A percentile compares a stretch with the other conserved stretches of the same genome.
phyloP scores from a whole-genome alignment of 2,888 invertebrate genomes.

The Strigamia transsilvanica region DNA sequence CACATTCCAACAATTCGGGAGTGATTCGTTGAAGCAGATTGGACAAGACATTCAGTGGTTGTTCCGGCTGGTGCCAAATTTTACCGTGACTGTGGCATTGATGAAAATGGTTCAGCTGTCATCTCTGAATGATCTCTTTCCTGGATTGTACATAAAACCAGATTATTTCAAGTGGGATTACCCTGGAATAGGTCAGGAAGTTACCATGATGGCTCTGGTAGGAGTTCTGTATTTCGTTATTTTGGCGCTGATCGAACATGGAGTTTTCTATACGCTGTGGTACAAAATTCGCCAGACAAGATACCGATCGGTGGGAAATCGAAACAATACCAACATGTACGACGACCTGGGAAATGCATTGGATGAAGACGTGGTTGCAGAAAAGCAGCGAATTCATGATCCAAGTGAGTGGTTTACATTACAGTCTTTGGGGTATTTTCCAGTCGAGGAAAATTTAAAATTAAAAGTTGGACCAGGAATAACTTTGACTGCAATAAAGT shows the following conservation, averaged over 20 bases:
- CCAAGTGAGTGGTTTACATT: slow-evolving; percentile 48
- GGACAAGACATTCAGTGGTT: slow-evolving; percentile 1
- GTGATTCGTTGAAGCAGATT: not conserved
- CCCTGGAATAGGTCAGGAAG: slow-evolving; percentile 49
- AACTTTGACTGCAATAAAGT: too few relatives aligned
- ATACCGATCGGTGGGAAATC: not conserved
- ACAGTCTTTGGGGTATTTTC: too few relatives aligned
- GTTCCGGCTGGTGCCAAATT: slow-evolving; percentile 21
- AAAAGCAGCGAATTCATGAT: slow-evolving; percentile 62
- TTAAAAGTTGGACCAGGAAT: too few relatives aligned
- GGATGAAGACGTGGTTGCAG: slow-evolving; percentile 64
- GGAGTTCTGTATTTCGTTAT: slow-evolving; percentile 49
- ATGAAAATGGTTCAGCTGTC: not conserved
- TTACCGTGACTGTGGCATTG: slow-evolving; percentile 21
- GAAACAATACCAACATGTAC: not conserved
- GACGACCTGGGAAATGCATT: not conserved
- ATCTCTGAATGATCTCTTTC: too few relatives aligned
- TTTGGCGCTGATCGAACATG: slow-evolving; percentile 18
- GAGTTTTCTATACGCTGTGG: slow-evolving; percentile 37
- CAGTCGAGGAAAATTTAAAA: too few relatives aligned
- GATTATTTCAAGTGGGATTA: slow-evolving; percentile 27
- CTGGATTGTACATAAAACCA: not conserved
- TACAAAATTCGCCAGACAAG: not conserved
- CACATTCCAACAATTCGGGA: not conserved
- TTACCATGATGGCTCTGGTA: not conserved